These are phyloP conservation scores for Diaperis boleti DNA, from an alignment of 2,888 invertebrate genomes.

Conservation along the genomic window DNA sequence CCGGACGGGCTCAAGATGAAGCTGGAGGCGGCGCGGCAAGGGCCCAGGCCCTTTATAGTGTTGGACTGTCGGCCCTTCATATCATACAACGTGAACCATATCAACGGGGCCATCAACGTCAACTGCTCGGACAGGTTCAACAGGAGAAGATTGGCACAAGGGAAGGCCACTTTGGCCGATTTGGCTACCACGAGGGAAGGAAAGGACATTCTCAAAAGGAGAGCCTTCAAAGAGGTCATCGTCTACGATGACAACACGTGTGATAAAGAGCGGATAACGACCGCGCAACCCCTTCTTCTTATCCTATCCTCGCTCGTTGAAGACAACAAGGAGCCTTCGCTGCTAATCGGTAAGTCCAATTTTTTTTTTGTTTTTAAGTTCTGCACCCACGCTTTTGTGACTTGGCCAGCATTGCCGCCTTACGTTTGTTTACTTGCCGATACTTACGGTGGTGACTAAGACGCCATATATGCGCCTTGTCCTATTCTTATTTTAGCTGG, in stretches of 20 bases:
- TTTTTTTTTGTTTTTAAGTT: slow-evolving; percentile 14
- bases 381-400: slow-evolving; percentile 34
- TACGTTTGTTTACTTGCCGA: slow-evolving; percentile 46
- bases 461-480: slow-evolving; percentile 45
- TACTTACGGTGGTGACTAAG: slow-evolving; percentile 46
- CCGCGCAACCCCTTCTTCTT: slow-evolving; percentile 73
- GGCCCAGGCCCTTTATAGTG: slow-evolving; percentile 65
- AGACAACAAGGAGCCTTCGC: slow-evolving; percentile 75
- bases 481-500: slow-evolving; percentile 38
- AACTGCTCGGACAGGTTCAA: slow-evolving; percentile 80
- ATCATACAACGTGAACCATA: slow-evolving; percentile 77
- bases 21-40: slow-evolving; percentile 60
- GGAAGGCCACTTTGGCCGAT: slow-evolving; percentile 75
- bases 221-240: slow-evolving; percentile 73
- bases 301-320: slow-evolving; percentile 76
- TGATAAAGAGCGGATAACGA: slow-evolving; percentile 72
- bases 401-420: slow-evolving; percentile 36
- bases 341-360: slow-evolving; percentile 77
- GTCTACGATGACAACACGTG: slow-evolving; percentile 78
- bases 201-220: slow-evolving; percentile 72
- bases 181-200: slow-evolving; percentile 74
- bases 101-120: slow-evolving; percentile 77
- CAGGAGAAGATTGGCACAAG: slow-evolving; percentile 74
- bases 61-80: slow-evolving; percentile 79
- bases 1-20: slow-evolving; percentile 68